These are phyloP conservation scores for Pocota personata DNA, from an alignment of 2,888 invertebrate species.

Conservation along the genomic window DNA sequence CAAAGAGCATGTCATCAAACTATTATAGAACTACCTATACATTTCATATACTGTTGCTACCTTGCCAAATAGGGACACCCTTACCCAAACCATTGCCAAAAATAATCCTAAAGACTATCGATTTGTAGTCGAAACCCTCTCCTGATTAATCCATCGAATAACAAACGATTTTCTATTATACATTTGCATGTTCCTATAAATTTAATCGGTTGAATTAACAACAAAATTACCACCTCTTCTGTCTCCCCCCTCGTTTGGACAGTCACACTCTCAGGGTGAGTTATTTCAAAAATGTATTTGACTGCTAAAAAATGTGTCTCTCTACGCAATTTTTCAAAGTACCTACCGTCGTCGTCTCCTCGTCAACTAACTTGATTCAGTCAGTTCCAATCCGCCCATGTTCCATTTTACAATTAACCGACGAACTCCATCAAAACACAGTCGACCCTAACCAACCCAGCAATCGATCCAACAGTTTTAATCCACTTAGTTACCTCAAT, in stretches of 20 bases:
- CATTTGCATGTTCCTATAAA: conserved; percentile 45
- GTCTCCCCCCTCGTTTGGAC: background rate
- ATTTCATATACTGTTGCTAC: background rate
- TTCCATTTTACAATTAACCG: conserved; percentile 21
- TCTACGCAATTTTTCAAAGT: conserved; percentile 1
- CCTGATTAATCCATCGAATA: conserved; percentile 40
- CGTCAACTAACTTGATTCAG: conserved; percentile 21
- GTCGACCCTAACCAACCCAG: conserved; percentile 18
- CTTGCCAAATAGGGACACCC: background rate
- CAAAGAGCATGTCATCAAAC: conserved; percentile 17
- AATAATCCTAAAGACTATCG: conserved; percentile 37
- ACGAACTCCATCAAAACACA: background rate
- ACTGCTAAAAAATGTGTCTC: background rate
- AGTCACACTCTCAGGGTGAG: background rate
- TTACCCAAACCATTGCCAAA: background rate
- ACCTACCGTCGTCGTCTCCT: background rate
- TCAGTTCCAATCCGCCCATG: conserved; percentile 35
- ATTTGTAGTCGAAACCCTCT: conserved; percentile 45
- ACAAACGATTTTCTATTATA: conserved; percentile 18
- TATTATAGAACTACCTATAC: conserved; percentile 7
- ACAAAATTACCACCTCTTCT: background rate
- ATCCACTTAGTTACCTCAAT: conserved; percentile 63
- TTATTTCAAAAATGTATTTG: conserved; percentile 32
- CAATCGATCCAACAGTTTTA: conserved; percentile 70
- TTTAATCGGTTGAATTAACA: conserved; percentile 50